Evolutionary conservation across 2,888 invertebrate genomes (phyloP), one percentile per base, ranked within the genome.

Genomic region (Synanthedon formicaeformis): DNA sequence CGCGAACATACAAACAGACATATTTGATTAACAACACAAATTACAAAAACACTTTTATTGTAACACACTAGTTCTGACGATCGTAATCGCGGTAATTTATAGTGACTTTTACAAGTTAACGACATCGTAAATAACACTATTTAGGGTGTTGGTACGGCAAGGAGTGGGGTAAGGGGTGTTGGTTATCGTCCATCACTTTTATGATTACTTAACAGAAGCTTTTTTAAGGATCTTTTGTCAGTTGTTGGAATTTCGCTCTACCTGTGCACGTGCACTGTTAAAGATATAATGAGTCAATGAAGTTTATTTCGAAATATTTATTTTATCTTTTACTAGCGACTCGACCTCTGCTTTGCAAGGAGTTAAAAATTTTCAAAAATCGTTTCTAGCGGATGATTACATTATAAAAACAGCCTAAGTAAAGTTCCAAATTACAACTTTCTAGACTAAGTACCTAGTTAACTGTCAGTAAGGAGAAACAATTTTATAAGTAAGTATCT

Each of bases 41-140:
- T 61, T 60, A 49, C 16, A 18, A 49, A 60, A 58, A 63, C 56
- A 63, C 63, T 62, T 60, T 62, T 64, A 69, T 63, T 58, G 60
- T 60, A 54, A 55, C 54, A 58, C 55, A 59, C 60, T 59, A 58
- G 57, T 66, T 60, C 60, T 63, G 67, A 66, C 69, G 61, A 61
- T 66, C 57, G 58, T 62, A 67, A 78, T 78, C 78, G 56, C 50
- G 34, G 56, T 73, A 74, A 76, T 76, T 77, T 77, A 78, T 71
- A 66, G 67, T 58, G 62, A 67, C 70, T 70, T 69, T 67, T 65
- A 73, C 75, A 70, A 66, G 70, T 71, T 77, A 76, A 77, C 75
- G 75, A 73, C 70, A 67, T 70, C 71, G 59, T 78, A 75, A 77
- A 76, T 77, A 64, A 70, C 55, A 57, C 56, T 58, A 57, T 65